Base-by-base conservation (phyloP, 2,888 invertebrate genomes). In the Ethmia dodecea region DNA sequence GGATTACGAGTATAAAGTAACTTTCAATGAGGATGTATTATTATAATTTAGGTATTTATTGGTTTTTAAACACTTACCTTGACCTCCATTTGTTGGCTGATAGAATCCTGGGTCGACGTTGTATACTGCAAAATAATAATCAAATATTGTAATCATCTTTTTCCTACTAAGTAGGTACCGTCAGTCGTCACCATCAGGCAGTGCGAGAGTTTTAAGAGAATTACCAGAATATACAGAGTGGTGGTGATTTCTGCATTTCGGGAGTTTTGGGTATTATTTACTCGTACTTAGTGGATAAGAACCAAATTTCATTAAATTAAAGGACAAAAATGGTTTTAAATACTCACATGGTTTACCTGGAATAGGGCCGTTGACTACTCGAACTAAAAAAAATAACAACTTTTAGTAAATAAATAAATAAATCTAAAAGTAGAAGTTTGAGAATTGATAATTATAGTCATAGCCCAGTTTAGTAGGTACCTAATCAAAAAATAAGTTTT, bases 61-160 rank as follows among this genome's bases (percentile, higher is more conserved):
- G 5, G 18, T 5, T 5, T 5, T 18, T 18, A 12, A 18, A n/a
- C 10, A 33, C 33, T 33, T 27, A 33, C 33, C 9, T 13, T 33
- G 26, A 5, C 33, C 33, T 1, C n/a, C n/a, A n/a, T 16, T 6
- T 33, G 28, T 20, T 14, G 37, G 37, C n/a, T 20, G 33, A 12
- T 36, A 40, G 22, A 35, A 41, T 3, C 33, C 35, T 8, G 37
- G 33, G 31, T 38, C 41, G 5, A 34, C 13, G 9, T 40, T 29
- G 3, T 37, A 11, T 6, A 35, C 44, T 42, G 34, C 13, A 35
- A 42, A 20, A n/a, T n/a, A n/a, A n/a, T n/a, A n/a, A n/a, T n/a
- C n/a, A n/a, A n/a, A n/a, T n/a, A n/a, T n/a, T n/a, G n/a, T n/a
- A n/a, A n/a, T n/a, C n/a, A n/a, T n/a, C n/a, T n/a, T n/a, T n/a